Percentiles rank a stretch among this genome's conserved stretches.
phyloP scores from a whole-genome alignment of 2,888 invertebrate species.

The Halictus quadricinctus region DNA sequence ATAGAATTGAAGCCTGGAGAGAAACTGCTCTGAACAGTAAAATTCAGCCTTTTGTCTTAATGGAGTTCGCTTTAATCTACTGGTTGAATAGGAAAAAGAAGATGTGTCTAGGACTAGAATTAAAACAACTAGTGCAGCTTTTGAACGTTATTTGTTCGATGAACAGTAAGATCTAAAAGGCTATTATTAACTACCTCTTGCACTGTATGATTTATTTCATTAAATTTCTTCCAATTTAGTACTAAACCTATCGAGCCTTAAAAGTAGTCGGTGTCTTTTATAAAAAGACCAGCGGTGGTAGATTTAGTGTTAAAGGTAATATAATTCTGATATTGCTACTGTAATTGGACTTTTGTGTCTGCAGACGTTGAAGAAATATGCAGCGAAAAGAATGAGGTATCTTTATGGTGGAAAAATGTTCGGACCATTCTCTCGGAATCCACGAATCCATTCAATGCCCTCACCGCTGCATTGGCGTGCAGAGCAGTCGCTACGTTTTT shows the following conservation, averaged over 20 bases:
- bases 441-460: constrained; percentile 89
- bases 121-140: constrained; percentile 87
- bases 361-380: constrained; percentile 83
- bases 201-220: not conserved
- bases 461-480: constrained; percentile 92
- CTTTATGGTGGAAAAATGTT: constrained; percentile 92
- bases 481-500: constrained; percentile 87
- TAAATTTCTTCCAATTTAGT: not conserved
- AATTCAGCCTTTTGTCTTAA: constrained; percentile 86
- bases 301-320: not conserved
- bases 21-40: constrained; percentile 82
- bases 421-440: constrained; percentile 89
- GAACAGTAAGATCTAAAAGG: constrained; percentile 80
- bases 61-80: constrained; percentile 88
- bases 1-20: constrained; percentile 80
- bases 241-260: not conserved
- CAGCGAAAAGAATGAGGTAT: constrained; percentile 88
- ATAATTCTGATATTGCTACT: not conserved
- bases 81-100: constrained; percentile 85
- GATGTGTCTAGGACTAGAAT: constrained; percentile 84
- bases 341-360: constrained; percentile 21
- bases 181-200: not conserved
- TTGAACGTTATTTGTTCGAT: constrained; percentile 87
- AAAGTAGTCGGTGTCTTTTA: not conserved
- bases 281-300: not conserved